Conservation (phyloP, 2,797 vertebrate species). For the Alosa sapidissima region DNA sequence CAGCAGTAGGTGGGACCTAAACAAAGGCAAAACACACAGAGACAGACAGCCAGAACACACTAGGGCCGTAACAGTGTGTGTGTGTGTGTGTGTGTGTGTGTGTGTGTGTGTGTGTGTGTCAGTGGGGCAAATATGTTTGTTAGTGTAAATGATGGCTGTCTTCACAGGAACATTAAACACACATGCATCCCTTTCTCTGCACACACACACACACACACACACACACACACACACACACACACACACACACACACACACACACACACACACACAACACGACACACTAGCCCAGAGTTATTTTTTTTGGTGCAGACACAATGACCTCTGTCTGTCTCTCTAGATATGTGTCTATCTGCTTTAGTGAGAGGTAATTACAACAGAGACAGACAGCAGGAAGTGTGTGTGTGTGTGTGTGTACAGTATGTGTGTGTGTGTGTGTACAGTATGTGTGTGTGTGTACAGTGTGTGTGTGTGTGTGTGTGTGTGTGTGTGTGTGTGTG, state of each 20-base stretch:
- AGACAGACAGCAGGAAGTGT: not conserved
- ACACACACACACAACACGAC: not conserved
- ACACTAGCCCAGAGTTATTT: not conserved
- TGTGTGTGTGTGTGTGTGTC: not conserved
- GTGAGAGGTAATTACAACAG: not conserved
- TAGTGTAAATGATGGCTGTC: not conserved
- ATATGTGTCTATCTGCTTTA: not conserved
- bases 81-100: not conserved
- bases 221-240: not conserved
- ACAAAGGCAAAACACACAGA: too few species aligned
- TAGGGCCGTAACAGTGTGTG: not conserved
- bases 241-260: too few species aligned
- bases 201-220: not conserved
- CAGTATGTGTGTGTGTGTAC: not conserved
- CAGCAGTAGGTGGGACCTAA: too few species aligned
- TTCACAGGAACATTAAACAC: too few species aligned
- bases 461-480: slow-evolving; percentile 9
- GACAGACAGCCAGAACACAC: too few species aligned
- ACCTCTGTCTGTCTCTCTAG: slow-evolving; percentile 9
- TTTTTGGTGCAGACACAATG: not conserved
- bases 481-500: slow-evolving; percentile 7
- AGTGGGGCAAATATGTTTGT: not conserved
- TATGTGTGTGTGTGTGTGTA: slow-evolving; percentile 15
- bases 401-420: not conserved
- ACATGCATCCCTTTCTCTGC: not conserved